These are phyloP conservation scores for Aquatica leii DNA, from an alignment of 2,888 invertebrate genomes.

Conservation along the genomic window DNA sequence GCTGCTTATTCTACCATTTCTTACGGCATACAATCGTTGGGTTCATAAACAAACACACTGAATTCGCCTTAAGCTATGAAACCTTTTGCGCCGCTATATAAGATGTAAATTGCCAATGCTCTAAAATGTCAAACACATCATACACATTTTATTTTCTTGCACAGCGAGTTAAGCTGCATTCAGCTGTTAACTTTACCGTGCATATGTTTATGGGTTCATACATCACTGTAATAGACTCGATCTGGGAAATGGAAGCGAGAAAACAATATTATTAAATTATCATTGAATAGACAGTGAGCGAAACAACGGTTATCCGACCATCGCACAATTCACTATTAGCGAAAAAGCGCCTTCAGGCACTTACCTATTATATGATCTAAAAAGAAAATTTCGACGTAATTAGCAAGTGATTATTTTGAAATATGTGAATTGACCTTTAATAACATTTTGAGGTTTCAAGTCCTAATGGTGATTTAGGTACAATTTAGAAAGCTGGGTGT, in stretches of 20 bases:
- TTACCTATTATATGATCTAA: too few relatives aligned
- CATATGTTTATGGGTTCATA: constrained; percentile 43
- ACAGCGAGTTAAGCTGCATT: constrained; percentile 34
- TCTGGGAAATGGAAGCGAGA: constrained; percentile 40
- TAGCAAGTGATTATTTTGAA: too few relatives aligned
- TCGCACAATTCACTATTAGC: too few relatives aligned
- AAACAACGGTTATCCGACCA: too few relatives aligned
- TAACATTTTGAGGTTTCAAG: too few relatives aligned
- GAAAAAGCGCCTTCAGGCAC: too few relatives aligned
- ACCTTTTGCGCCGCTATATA: too few relatives aligned
- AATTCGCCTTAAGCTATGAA: constrained; percentile 31
- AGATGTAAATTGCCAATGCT: constrained; percentile 42
- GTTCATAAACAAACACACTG: constrained; percentile 47
- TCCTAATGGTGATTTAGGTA: too few relatives aligned
- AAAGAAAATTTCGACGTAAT: too few relatives aligned
- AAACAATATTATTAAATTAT: constrained; percentile 41
- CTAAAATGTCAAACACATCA: constrained; percentile 56
- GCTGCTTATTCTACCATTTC: constrained; percentile 42
- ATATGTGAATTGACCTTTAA: too few relatives aligned
- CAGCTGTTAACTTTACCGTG: constrained; percentile 41
- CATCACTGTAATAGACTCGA: constrained; percentile 43
- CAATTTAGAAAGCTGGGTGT: too few relatives aligned
- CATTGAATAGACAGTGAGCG: constrained; percentile 37
- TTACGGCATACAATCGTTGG: constrained; percentile 47
- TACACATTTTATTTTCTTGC: constrained; percentile 50